These are phyloP conservation scores for Bradypodion pumilum DNA, from an alignment of 2,797 vertebrate genomes.

Conservation along the genomic window DNA sequence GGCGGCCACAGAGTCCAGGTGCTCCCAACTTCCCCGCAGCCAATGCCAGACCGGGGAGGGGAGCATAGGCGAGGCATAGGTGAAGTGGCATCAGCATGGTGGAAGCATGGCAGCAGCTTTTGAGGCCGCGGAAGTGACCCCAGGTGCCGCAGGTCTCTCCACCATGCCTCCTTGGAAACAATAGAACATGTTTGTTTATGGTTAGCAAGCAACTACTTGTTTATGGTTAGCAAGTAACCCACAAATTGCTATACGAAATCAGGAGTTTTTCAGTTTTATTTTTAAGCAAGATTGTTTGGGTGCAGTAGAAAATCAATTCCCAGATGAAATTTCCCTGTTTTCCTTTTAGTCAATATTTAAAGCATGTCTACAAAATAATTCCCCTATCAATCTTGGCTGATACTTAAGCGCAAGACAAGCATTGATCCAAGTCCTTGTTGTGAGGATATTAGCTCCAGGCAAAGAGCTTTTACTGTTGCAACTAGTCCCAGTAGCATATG, in stretches of 20 bases:
- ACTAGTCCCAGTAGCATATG: background rate
- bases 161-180: too few species aligned
- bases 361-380: background rate
- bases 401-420: background rate
- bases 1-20: too few species aligned
- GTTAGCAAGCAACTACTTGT: fast-evolving
- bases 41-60: too few species aligned
- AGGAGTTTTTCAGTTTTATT: background rate
- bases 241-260: background rate
- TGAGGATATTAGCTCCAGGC: background rate
- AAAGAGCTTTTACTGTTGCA: constrained; percentile 3
- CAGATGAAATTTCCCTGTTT: background rate
- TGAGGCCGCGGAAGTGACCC: too few species aligned
- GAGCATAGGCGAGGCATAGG: too few species aligned
- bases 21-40: too few species aligned
- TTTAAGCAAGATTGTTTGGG: background rate
- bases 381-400: background rate
- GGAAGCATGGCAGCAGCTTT: too few species aligned
- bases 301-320: background rate
- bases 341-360: constrained; percentile 30
- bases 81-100: too few species aligned
- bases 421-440: constrained; percentile 8
- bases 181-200: background rate
- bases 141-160: too few species aligned
- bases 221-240: background rate